These are phyloP conservation scores for Diglossa cyanea DNA, from an alignment of 2,797 vertebrate species.

Conservation along the genomic window DNA sequence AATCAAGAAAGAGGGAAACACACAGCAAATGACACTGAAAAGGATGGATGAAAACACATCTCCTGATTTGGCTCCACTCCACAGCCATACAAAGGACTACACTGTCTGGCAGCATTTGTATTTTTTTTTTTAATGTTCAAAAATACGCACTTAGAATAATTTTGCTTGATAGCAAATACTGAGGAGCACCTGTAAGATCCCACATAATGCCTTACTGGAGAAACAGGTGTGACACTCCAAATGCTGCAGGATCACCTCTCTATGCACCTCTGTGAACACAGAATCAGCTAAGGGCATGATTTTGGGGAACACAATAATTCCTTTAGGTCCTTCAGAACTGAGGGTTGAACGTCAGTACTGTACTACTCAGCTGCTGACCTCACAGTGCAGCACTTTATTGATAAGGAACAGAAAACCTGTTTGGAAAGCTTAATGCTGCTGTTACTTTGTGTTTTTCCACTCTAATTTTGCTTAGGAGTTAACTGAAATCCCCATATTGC, in stretches of 20 bases:
- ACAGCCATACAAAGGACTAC: not conserved
- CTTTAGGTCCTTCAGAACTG: not conserved
- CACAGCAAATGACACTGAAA: not conserved
- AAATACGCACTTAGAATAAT: not conserved
- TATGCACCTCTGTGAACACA: not conserved
- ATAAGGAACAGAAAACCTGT: not conserved
- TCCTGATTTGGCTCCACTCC: not conserved
- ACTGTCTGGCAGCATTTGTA: not conserved
- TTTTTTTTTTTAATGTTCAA: not conserved
- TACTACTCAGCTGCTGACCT: not conserved
- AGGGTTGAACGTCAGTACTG: fast-evolving
- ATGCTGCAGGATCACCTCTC: not conserved
- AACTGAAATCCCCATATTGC: slow-evolving; percentile 58
- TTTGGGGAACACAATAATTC: not conserved
- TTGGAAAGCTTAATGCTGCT: slow-evolving; percentile 1
- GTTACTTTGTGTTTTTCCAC: slow-evolving; percentile 33
- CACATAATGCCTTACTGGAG: not conserved
- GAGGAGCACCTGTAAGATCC: not conserved
- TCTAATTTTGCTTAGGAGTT: slow-evolving; percentile 42
- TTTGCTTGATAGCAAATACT: not conserved
- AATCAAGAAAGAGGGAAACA: not conserved
- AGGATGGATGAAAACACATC: not conserved
- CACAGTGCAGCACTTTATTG: not conserved
- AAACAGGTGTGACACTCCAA: not conserved
- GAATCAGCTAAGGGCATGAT: not conserved